A percentile compares a stretch with the other conserved stretches of the same genome.
Conservation (phyloP, 2,797 vertebrate genomes). For the Graptemys geographica region DNA sequence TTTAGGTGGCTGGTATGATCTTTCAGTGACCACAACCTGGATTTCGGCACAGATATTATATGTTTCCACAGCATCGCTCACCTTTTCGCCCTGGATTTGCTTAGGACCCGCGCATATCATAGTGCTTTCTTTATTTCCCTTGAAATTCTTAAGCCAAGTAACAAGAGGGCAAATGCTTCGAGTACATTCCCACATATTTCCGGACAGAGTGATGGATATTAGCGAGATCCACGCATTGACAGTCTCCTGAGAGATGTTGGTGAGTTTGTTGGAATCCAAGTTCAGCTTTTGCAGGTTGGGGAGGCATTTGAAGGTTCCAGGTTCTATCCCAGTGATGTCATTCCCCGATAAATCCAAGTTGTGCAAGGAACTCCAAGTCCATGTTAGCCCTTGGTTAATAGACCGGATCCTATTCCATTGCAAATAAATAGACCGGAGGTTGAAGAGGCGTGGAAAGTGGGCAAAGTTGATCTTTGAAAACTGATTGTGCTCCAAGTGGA, state of each 20-base stretch:
- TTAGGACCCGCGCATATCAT: conserved; percentile 97
- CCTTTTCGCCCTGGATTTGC: conserved; percentile 94
- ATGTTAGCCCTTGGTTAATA: conserved; percentile 92
- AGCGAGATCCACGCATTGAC: conserved; percentile 95
- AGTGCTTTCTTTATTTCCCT: conserved; percentile 93
- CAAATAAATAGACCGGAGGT: conserved; percentile 93
- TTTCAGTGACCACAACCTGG: conserved; percentile 84
- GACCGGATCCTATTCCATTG: conserved; percentile 96
- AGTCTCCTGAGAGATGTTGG: conserved; percentile 94
- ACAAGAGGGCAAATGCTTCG: conserved; percentile 93
- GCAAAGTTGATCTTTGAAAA: conserved; percentile 98
- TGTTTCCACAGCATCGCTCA: conserved; percentile 91
- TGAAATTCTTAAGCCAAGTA: conserved; percentile 95
- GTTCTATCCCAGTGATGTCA: conserved; percentile 91
- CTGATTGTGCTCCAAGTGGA: conserved; percentile 98
- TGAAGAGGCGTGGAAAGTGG: conserved; percentile 95
- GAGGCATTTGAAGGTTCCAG: conserved; percentile 93
- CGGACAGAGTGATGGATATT: conserved; percentile 94
- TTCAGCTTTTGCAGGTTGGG: conserved; percentile 97
- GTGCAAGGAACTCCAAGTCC: conserved; percentile 98
- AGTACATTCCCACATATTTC: conserved; percentile 97
- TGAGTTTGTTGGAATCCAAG: conserved; percentile 98
- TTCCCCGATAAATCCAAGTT: conserved; percentile 98
- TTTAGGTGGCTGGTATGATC: conserved; percentile 80
- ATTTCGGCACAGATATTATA: conserved; percentile 92